A percentile compares a stretch with the other conserved stretches of the same genome.
phyloP scores from a whole-genome alignment of 2,113 vertebrate species.

The Petromus typicus region DNA sequence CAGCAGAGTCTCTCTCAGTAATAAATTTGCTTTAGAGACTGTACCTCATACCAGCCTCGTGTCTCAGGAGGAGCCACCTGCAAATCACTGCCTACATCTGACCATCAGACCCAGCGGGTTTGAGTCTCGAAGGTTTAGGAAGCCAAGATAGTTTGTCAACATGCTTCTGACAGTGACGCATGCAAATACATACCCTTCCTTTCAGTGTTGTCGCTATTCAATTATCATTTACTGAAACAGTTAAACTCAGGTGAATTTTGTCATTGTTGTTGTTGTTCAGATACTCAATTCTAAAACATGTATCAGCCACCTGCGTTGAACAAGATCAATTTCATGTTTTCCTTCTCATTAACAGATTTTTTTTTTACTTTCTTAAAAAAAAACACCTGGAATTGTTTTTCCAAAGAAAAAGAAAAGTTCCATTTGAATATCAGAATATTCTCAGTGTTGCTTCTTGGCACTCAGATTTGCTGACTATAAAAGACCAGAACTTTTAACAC shows the following conservation, averaged over 20 bases:
- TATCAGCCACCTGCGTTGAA: background rate
- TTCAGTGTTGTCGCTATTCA: background rate
- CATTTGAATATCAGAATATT: background rate
- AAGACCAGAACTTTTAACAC: background rate
- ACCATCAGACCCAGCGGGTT: background rate
- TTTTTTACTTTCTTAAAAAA: constrained; percentile 57
- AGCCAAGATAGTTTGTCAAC: background rate
- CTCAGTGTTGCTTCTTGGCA: background rate
- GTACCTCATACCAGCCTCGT: background rate
- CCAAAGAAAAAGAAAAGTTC: background rate
- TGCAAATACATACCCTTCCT: background rate
- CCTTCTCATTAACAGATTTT: background rate
- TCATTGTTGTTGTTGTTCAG: background rate
- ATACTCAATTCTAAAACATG: background rate
- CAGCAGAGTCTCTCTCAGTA: background rate
- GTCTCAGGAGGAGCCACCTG: background rate
- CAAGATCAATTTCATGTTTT: constrained; percentile 7
- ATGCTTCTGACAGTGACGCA: background rate
- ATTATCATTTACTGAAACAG: background rate
- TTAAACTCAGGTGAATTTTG: background rate
- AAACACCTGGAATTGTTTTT: background rate
- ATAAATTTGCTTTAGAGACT: background rate
- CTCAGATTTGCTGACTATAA: background rate
- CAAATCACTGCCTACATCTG: background rate
- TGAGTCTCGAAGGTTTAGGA: background rate